A percentile compares a stretch with the other conserved stretches of the same genome.
Evolutionary conservation across 2,797 vertebrate genomes (phyloP).

Genomic region (Characodon lateralis): DNA sequence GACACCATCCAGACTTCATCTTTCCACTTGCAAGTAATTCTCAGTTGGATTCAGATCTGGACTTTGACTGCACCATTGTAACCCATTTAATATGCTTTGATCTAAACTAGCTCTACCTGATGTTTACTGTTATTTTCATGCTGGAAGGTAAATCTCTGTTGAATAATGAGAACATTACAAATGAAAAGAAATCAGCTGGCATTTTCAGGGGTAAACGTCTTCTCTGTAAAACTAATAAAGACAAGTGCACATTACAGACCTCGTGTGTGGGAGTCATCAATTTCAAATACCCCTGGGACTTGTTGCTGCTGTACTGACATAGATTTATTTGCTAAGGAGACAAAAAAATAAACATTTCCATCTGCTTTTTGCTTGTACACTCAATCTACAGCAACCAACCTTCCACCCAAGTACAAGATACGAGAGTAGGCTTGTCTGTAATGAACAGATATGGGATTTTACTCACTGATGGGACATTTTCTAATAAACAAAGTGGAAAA

Average conservation of each 20-base stretch:
- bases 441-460: slow-evolving; percentile 23
- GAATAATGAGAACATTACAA: slow-evolving; percentile 6
- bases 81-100: neutral
- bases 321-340: slow-evolving; percentile 7
- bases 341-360: neutral
- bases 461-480: neutral
- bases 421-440: slow-evolving; percentile 33
- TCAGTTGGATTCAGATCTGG: neutral
- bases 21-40: neutral
- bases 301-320: slow-evolving; percentile 15
- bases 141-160: neutral
- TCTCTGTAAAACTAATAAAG: slow-evolving; percentile 1
- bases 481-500: slow-evolving; percentile 1
- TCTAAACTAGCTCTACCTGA: neutral
- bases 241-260: slow-evolving; percentile 10
- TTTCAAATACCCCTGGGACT: neutral
- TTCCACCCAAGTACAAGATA: slow-evolving; percentile 34
- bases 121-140: neutral
- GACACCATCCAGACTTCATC: neutral
- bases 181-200: neutral
- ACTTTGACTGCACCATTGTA: neutral
- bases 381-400: neutral
- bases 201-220: slow-evolving; percentile 3
- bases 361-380: neutral
- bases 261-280: slow-evolving; percentile 8